Base-by-base conservation (phyloP, 2,888 invertebrate genomes). In the Altica lythri region DNA sequence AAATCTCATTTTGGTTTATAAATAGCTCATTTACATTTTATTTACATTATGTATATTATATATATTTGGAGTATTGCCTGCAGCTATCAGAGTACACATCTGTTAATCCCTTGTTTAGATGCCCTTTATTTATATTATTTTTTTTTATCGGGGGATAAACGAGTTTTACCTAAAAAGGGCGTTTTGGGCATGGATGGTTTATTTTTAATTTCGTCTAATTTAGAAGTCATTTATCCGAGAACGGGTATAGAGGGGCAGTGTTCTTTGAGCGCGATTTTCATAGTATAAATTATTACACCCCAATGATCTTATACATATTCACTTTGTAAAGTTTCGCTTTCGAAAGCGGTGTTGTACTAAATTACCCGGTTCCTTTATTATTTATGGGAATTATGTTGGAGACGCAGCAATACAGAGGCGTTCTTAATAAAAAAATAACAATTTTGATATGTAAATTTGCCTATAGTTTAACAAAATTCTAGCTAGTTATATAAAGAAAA, bases 251-350 rank as follows among this genome's bases (percentile, higher is more conserved):
- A 14, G 45, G 18, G 19, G 22, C 37, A 40, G 40, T 40, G 22
- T 29, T 29, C 47, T 48, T 38, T 19, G 47, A 48, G 17, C 29
- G 29, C 29, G 17, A 48, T 48, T 48, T 48, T 48, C 47, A 37
- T 38, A 17, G 37, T 46, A 50, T 55, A 51, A 53, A 62, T 62
- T 62, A 62, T 57, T 56, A 53, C 62, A 42, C 51, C 55, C 58
- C 55, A 55, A 61, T 59, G 54, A 58, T 53, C 59, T 58, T 56
- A 62, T 62, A 62, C 59, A 62, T 62, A 62, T 62, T 62, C 62
- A 54, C 62, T n/a, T n/a, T 60, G 62, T 57, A 55, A 16, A 60
- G 56, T 59, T 61, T 60, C 57, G 50, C 57, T 61, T 53, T 47
- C 53, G 18, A 53, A 43, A 25, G 43, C 48, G 43, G 13, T 27